phyloP scores from a whole-genome alignment of 2,113 vertebrate species.

The Mohoua ochrocephala region DNA sequence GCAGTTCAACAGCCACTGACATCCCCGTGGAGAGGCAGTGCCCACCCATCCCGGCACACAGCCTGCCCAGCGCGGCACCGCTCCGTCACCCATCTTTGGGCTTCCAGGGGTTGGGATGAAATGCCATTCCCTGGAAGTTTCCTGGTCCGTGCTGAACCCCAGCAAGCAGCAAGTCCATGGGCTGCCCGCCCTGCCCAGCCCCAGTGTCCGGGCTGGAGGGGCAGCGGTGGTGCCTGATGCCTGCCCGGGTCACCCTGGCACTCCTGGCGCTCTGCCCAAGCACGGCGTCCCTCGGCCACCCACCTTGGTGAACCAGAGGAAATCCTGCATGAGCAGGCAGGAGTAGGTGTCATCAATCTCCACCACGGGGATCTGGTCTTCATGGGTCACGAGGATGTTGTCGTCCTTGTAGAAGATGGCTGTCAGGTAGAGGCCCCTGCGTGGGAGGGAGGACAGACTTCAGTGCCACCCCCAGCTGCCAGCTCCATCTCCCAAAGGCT shows the following conservation, averaged over 20 bases:
- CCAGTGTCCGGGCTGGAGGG: accelerated
- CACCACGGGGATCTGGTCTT: conserved; percentile 89
- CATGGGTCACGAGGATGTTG: conserved; percentile 84
- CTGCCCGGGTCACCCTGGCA: background rate
- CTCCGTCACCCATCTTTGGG: background rate
- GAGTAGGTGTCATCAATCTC: conserved; percentile 89
- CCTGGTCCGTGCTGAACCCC: accelerated
- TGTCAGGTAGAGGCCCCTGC: conserved; percentile 84
- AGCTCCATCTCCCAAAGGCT: background rate
- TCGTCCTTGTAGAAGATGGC: conserved; percentile 87
- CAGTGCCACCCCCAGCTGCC: background rate
- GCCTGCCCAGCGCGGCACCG: background rate
- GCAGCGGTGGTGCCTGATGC: accelerated
- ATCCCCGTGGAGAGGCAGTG: background rate
- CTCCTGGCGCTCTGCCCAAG: background rate
- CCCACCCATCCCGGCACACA: background rate
- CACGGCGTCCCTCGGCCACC: background rate
- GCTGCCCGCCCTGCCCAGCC: background rate
- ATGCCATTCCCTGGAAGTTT: background rate
- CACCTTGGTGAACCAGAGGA: conserved; percentile 93
- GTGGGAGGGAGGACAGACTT: background rate
- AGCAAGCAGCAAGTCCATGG: background rate
- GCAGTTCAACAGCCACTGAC: background rate
- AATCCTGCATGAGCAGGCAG: conserved; percentile 88
- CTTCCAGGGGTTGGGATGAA: background rate